Base-by-base conservation (phyloP, 2,797 vertebrate genomes). In the Melanotaenia nigrans region DNA sequence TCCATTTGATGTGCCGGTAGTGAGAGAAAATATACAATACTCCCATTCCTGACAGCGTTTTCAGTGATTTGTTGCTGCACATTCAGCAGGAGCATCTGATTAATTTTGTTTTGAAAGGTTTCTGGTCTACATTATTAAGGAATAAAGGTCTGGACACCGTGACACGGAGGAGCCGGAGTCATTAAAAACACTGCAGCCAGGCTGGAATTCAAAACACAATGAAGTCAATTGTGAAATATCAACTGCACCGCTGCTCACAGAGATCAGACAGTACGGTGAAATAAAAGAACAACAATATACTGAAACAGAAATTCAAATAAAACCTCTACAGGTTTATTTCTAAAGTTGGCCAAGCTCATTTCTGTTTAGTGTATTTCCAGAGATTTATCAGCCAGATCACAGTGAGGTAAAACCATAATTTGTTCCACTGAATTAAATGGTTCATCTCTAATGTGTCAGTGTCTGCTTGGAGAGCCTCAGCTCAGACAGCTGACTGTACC, bases 351-450 rank as follows among this genome's bases (percentile, higher is more conserved):
- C 11, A 14, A 60, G 62, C 56, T 77, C 9, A 3, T 68, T 61
- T 61, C 60, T 65, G 42, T 65, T 30, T 42, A 3, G 1, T 65
- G 30, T 13, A 55, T 38, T 73, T 71, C 25, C 33, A 68, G 16
- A 70, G 18, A 30, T 47, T 58, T 62, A 68, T 75, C 20, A 66
- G 65, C 38, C 61, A 36, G 28, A 56, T 69, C 67, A 35, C 55
- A 66, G 0, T 12, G 57, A 55, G 18, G 38, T 68, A 61, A 72
- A 82, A 82, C 45, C 58, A 66, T 54, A 40, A 87, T 86, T 83
- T 76, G 62, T 76, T 73, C 9, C 11, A 60, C 70, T 77, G 68
- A 73, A 85, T 71, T 65, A 79, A 83, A 80, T 81, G 36, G 69
- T 75, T 77, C 64, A 74, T 68, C 64, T 59, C 49, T 36, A 47